Conservation (phyloP, 2,113 vertebrate species). For the Phycodurus eques region DNA sequence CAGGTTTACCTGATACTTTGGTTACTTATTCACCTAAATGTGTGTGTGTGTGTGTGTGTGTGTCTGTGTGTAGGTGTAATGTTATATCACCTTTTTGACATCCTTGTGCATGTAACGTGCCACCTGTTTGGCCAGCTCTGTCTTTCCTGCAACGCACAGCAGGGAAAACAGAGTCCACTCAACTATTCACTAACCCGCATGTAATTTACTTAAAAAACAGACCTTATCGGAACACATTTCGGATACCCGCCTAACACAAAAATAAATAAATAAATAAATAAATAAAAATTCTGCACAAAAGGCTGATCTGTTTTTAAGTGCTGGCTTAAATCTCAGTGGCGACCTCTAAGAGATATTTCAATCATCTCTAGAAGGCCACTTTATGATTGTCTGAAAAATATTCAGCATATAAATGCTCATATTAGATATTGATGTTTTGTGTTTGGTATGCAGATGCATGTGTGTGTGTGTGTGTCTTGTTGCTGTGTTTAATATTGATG, state of each 20-base stretch:
- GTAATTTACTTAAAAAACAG: constrained; percentile 11
- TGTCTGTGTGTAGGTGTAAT: constrained; percentile 3
- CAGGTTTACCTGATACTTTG: background rate
- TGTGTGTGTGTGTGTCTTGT: constrained; percentile 55
- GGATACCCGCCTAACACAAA: background rate
- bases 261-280: too few species aligned
- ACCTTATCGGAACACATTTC: constrained; percentile 13
- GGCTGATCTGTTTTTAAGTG: constrained; percentile 40
- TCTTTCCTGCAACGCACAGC: constrained; percentile 83
- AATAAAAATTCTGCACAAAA: constrained; percentile 31
- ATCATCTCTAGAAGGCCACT: constrained; percentile 53
- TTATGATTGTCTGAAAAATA: constrained; percentile 72
- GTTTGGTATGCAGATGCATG: constrained; percentile 60
- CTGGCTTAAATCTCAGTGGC: constrained; percentile 47
- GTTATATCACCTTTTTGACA: constrained; percentile 82
- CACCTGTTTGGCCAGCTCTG: constrained; percentile 94
- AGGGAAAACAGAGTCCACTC: constrained; percentile 12
- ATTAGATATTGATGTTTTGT: constrained; percentile 76
- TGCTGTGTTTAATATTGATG: constrained; percentile 71
- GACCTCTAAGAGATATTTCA: constrained; percentile 36
- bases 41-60: background rate
- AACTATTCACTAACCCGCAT: constrained; percentile 7
- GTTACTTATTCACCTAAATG: too few species aligned
- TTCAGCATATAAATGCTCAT: constrained; percentile 79
- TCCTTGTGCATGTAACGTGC: constrained; percentile 96